Base-by-base conservation (phyloP, 2,888 invertebrate genomes). In the Tachina lurida region DNA sequence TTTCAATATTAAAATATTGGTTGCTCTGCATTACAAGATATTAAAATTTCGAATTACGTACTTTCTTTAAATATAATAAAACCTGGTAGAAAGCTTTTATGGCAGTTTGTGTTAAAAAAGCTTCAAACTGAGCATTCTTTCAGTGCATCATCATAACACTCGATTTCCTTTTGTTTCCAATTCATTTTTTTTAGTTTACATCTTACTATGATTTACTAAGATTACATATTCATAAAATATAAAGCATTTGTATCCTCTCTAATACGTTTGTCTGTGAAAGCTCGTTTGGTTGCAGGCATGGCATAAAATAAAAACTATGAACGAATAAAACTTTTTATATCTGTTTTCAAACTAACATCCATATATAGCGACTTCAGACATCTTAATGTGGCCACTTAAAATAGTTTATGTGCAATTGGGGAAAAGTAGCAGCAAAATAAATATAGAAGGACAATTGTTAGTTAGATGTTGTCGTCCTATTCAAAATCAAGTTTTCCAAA, bases 301-400 rank as follows among this genome's bases (percentile, higher is more conserved):
- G 19, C 0, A 31, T 2, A 31, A 31, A 31, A 31, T 31, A 31
- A 70, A 70, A 78, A 62, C 78, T 54, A 54, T 45, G 62, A 71
- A 79, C 39, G 62, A 39, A 63, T 60, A 49, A 74, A 81, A 81
- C 43, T 81, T 80, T 78, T 71, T 70, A 19, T 58, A 22, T 39
- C 47, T 67, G 10, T 47, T 67, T 68, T 52, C 31, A 54, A 76
- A 70, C 62, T 60, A 71, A 31, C 63, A 65, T 83, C 43, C 58
- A 71, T 77, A 77, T 77, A 77, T 67, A 77, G 67, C 43, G 60
- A 73, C 71, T 77, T 77, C 77, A 77, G 83, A 83, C 83, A 73
- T 73, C 83, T 77, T 83, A 83, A 83, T 83, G 83, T 77, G 83
- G 83, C 71, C 77, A 83, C 83, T 83, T 83, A 83, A 77, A 83